phyloP scores from a whole-genome alignment of 2,888 invertebrate genomes.

The Lacanobia wlatinum region DNA sequence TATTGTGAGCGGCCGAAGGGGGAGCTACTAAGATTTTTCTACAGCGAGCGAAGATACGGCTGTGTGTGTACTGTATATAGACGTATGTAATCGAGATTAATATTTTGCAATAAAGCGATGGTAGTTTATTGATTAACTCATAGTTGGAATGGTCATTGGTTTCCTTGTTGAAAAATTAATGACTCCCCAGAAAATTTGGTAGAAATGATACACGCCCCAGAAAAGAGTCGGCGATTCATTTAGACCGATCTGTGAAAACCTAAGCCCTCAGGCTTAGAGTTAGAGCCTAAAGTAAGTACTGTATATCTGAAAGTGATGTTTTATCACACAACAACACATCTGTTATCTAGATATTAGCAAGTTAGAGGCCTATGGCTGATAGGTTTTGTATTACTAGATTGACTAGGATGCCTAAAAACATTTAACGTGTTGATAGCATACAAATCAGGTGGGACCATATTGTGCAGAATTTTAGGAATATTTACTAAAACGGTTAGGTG shows the following conservation, averaged over 20 bases:
- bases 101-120: constrained; percentile 65
- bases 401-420: background rate
- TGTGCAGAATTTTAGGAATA: no score
- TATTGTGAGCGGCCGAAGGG: constrained; percentile 77
- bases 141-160: constrained; percentile 18
- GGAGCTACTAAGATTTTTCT: constrained; percentile 80
- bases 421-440: no score
- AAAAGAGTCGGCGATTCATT: background rate
- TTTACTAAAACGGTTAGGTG: no score
- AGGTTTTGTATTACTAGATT: constrained; percentile 27
- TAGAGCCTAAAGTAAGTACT: background rate
- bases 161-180: constrained; percentile 47
- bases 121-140: constrained; percentile 59
- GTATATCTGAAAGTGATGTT: constrained; percentile 7
- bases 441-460: no score
- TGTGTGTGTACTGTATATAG: constrained; percentile 63
- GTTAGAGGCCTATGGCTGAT: constrained; percentile 20
- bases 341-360: constrained; percentile 21
- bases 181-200: background rate
- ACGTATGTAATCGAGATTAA: constrained; percentile 65
- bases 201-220: background rate
- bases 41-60: constrained; percentile 68
- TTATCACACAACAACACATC: constrained; percentile 14
- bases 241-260: background rate
- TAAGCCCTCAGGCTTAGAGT: background rate